Evolutionary conservation across 2,888 invertebrate genomes (phyloP).

Genomic region (Metopia argyrocephala): DNA sequence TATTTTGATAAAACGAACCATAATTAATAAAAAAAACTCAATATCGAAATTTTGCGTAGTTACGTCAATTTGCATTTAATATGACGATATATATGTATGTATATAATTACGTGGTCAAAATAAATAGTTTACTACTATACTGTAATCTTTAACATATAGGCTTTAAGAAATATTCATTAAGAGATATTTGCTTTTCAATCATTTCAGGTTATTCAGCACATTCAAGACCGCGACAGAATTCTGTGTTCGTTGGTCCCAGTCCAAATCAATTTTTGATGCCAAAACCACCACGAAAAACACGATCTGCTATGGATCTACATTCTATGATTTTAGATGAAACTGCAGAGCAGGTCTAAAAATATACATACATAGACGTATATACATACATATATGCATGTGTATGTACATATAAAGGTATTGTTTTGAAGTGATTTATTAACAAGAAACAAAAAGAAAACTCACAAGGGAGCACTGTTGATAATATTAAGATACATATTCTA

Average conservation of each 20-base stretch:
- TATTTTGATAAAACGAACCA: too few relatives aligned
- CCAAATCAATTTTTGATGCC: slow-evolving; percentile 81
- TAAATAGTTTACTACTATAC: too few relatives aligned
- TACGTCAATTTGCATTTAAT: too few relatives aligned
- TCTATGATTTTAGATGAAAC: slow-evolving; percentile 82
- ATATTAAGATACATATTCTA: neutral
- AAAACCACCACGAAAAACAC: slow-evolving; percentile 86
- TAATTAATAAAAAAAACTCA: too few relatives aligned
- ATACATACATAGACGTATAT: neutral
- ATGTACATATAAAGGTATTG: too few relatives aligned
- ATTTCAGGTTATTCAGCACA: slow-evolving; percentile 79
- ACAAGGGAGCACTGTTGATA: slow-evolving; percentile 12
- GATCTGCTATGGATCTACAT: slow-evolving; percentile 91
- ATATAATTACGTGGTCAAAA: too few relatives aligned
- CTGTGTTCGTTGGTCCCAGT: slow-evolving; percentile 89
- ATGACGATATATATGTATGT: too few relatives aligned
- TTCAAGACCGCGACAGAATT: slow-evolving; percentile 85
- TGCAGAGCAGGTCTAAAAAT: slow-evolving; percentile 74
- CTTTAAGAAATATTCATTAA: neutral
- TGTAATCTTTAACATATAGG: too few relatives aligned
- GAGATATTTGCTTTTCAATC: neutral
- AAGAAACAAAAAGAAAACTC: neutral
- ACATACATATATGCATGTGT: too few relatives aligned
- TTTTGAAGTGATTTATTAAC: neutral
- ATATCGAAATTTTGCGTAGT: too few relatives aligned